Percentiles rank a stretch among this genome's conserved stretches.
phyloP scores from a whole-genome alignment of 2,888 invertebrate species.

The Metellina segmentata region DNA sequence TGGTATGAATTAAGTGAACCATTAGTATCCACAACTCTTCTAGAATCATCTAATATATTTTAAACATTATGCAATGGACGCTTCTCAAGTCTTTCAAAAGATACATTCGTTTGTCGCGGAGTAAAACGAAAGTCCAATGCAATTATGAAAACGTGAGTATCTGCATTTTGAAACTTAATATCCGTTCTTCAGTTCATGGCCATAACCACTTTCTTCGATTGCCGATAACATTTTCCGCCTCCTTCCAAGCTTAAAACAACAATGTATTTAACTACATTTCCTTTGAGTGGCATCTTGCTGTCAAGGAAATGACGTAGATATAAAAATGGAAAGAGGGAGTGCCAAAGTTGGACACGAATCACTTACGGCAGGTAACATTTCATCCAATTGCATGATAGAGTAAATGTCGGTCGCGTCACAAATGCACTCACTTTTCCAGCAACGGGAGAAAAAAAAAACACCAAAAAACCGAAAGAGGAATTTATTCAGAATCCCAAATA shows the following conservation, averaged over 20 bases:
- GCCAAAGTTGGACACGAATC: background rate
- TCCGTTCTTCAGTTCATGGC: background rate
- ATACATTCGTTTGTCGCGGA: no score
- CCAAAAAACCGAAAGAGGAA: background rate
- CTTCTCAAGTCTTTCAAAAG: no score
- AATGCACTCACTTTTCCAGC: no score
- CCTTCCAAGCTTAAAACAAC: background rate
- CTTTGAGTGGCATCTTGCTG: background rate
- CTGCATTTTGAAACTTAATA: background rate
- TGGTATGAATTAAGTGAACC: no score
- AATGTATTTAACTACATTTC: background rate
- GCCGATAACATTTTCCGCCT: background rate
- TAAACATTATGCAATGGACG: no score
- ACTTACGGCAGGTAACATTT: background rate
- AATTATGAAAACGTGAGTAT: background rate
- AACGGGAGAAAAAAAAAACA: no score
- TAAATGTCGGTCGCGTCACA: no score
- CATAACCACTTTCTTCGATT: background rate
- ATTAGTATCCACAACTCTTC: no score
- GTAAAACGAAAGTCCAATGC: no score
- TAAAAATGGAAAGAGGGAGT: background rate
- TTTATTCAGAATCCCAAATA: conserved; percentile 45
- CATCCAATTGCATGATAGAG: background rate
- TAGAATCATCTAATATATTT: no score
- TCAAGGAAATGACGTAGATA: background rate